Percentiles rank a stretch among this genome's conserved stretches.
Conservation (phyloP, 1,140 invertebrate genomes). For the Diuraphis noxia region DNA sequence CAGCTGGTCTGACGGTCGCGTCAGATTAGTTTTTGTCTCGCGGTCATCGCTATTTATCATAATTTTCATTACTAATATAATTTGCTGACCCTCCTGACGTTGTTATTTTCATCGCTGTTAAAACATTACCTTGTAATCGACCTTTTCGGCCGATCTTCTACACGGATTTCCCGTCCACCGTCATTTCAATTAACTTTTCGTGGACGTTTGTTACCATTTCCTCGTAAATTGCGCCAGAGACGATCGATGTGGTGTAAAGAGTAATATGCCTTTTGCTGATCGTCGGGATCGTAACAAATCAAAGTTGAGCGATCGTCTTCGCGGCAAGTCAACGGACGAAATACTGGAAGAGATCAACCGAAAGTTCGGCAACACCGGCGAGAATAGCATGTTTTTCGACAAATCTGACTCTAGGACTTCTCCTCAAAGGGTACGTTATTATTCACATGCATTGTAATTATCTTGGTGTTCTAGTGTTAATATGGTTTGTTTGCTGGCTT, state of each 20-base stretch:
- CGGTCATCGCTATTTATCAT: not conserved
- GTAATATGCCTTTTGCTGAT: conserved; percentile 56
- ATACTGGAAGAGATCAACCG: conserved; percentile 56
- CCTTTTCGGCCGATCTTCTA: not conserved
- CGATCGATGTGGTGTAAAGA: conserved; percentile 8
- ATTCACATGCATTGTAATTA: not conserved
- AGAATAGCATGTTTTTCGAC: conserved; percentile 57
- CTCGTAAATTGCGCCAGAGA: not conserved
- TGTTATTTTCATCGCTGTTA: not conserved
- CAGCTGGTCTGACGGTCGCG: not conserved
- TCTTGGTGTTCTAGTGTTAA: not conserved
- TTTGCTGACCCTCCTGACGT: not conserved
- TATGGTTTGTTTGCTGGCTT: not conserved
- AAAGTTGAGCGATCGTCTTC: conserved; percentile 57
- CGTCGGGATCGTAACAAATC: conserved; percentile 56
- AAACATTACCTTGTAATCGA: not conserved
- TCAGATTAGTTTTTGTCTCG: not conserved
- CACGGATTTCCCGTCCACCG: not conserved
- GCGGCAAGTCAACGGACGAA: conserved; percentile 56
- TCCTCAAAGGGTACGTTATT: conserved; percentile 50
- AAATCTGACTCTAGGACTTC: conserved; percentile 30
- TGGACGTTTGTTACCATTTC: not conserved
- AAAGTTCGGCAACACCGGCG: conserved; percentile 51
- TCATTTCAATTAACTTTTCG: not conserved
- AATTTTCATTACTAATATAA: not conserved